Percentiles rank a stretch among this genome's conserved stretches.
These are phyloP conservation scores for Drosophila mauritiana DNA, from an alignment of 1,140 invertebrate genomes.

Conservation along the genomic window DNA sequence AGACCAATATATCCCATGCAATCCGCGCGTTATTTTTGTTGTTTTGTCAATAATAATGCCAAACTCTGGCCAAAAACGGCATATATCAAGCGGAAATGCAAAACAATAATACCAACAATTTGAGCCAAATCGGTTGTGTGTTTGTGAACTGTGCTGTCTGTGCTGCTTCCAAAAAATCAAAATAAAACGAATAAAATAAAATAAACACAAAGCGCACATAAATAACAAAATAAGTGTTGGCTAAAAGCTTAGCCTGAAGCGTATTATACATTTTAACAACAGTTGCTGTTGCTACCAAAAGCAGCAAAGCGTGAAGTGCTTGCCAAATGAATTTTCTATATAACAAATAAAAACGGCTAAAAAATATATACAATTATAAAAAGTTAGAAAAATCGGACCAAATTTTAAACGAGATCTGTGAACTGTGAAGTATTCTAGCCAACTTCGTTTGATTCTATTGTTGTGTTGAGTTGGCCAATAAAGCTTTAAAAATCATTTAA, in stretches of 20 bases:
- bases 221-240: constrained; percentile 60
- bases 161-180: constrained; percentile 53
- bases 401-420: background rate
- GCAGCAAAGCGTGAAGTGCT: constrained; percentile 78
- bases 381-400: constrained; percentile 46
- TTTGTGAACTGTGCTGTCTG: constrained; percentile 36
- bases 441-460: constrained; percentile 22
- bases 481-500: background rate
- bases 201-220: constrained; percentile 43
- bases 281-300: constrained; percentile 63
- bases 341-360: constrained; percentile 43
- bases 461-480: background rate
- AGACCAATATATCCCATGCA: constrained; percentile 49
- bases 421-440: background rate
- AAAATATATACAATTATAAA: constrained; percentile 6
- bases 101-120: constrained; percentile 49
- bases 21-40: constrained; percentile 62
- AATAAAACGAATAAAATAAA: constrained; percentile 26
- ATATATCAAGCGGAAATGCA: constrained; percentile 71
- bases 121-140: constrained; percentile 13
- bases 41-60: constrained; percentile 74
- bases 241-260: constrained; percentile 63
- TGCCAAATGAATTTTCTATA: constrained; percentile 79
- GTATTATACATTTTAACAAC: constrained; percentile 49
- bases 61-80: constrained; percentile 31